phyloP scores from a whole-genome alignment of 2,113 vertebrate genomes.

The Indicator indicator region DNA sequence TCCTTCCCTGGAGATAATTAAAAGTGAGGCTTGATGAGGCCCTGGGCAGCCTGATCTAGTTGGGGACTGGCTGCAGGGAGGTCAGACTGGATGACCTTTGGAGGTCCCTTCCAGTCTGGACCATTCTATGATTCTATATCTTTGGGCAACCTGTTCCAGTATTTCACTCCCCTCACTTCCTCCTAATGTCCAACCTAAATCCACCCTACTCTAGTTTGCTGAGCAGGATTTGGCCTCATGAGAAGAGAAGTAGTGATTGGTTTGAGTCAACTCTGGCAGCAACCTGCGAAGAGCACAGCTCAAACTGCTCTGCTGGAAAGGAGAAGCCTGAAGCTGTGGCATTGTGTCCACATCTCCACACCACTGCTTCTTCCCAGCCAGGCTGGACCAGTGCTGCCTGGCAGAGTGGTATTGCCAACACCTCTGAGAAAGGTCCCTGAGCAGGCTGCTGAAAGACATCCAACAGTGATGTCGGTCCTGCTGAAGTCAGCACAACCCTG shows the following conservation, averaged over 20 bases:
- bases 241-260: fast-evolving
- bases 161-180: no score
- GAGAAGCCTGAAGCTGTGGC: background rate
- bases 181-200: no score
- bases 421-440: background rate
- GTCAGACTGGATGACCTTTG: no score
- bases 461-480: fast-evolving
- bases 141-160: no score
- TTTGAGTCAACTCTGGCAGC: background rate
- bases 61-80: no score
- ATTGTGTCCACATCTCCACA: background rate
- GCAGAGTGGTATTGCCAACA: background rate
- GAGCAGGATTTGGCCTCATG: background rate
- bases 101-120: no score
- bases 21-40: no score
- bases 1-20: no score
- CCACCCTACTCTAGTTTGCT: no score
- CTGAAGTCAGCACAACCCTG: background rate
- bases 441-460: background rate
- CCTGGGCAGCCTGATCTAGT: no score
- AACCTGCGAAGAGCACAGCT: fast-evolving
- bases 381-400: background rate
- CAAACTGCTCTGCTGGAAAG: background rate
- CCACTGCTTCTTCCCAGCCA: background rate
- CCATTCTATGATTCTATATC: no score